Evolutionary conservation across 37 sponge, comb jelly and placozoan genomes (phyloP).

Genomic region (Diacarnus erythraeanus): DNA sequence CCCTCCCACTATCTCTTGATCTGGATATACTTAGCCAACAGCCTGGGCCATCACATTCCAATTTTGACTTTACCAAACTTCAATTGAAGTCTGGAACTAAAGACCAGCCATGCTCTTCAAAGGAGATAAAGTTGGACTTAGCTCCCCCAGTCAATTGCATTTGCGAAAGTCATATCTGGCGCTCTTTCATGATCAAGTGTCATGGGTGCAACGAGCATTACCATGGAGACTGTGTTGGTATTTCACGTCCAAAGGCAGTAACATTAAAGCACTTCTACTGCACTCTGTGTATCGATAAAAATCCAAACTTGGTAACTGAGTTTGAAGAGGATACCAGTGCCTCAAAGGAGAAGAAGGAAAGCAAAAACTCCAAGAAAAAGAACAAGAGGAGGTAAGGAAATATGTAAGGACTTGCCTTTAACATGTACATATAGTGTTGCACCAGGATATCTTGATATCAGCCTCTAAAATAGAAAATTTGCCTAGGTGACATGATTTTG

Average conservation of each 20-base stretch:
- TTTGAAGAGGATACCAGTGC: constrained; percentile 27
- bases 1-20: no score
- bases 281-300: constrained; percentile 42
- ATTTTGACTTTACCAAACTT: no score
- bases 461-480: no score
- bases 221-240: constrained; percentile 77
- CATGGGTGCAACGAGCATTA: constrained; percentile 51
- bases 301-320: constrained; percentile 36
- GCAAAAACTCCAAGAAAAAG: neutral
- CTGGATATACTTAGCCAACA: no score
- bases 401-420: constrained; percentile 35
- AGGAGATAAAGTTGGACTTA: neutral
- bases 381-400: constrained; percentile 17
- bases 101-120: neutral
- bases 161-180: constrained; percentile 14
- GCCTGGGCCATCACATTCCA: no score
- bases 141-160: constrained; percentile 12
- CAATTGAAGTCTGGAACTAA: neutral
- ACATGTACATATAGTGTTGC: no score
- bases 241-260: constrained; percentile 47
- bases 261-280: constrained; percentile 62
- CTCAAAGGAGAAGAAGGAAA: constrained; percentile 9
- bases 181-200: constrained; percentile 54
- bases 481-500: no score
- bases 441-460: no score